Evolutionary conservation across 2,113 vertebrate genomes (phyloP).

Genomic region (Pangasianodon hypophthalmus): DNA sequence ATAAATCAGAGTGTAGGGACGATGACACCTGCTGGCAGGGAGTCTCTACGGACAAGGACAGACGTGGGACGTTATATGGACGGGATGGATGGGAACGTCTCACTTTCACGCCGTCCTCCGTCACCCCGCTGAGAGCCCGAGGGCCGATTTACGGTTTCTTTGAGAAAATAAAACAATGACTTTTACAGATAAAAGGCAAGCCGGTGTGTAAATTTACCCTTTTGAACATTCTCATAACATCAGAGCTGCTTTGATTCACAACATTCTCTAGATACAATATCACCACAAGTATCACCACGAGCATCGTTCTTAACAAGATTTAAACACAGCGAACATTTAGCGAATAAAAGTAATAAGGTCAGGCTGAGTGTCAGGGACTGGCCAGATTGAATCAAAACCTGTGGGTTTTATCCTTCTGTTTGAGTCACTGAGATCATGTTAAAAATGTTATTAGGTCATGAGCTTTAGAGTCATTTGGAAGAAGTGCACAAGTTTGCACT

Average conservation of each 20-base stretch:
- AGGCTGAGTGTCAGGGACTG: neutral
- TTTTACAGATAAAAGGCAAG: slow-evolving; percentile 18
- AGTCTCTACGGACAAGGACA: slow-evolving; percentile 31
- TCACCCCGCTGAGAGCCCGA: slow-evolving; percentile 41
- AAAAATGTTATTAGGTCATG: neutral
- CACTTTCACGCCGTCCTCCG: neutral
- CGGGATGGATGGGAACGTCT: slow-evolving; percentile 8
- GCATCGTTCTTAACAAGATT: neutral
- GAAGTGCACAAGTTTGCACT: neutral
- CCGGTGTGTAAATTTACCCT: neutral
- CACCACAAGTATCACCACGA: neutral
- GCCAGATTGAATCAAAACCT: neutral
- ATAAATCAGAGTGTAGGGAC: slow-evolving; percentile 52
- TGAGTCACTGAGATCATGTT: neutral
- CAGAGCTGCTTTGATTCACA: slow-evolving; percentile 1
- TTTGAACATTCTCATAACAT: slow-evolving; percentile 19
- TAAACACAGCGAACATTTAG: neutral
- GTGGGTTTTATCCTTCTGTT: neutral
- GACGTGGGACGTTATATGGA: slow-evolving; percentile 15
- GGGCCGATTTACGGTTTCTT: slow-evolving; percentile 26
- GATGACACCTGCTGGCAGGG: slow-evolving; percentile 52
- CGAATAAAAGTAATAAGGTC: neutral
- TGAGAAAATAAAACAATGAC: slow-evolving; percentile 31
- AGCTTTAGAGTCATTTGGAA: neutral
- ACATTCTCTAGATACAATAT: neutral